Base-by-base conservation (phyloP, 2,888 invertebrate species). In the Zaprionus lineosus region DNA sequence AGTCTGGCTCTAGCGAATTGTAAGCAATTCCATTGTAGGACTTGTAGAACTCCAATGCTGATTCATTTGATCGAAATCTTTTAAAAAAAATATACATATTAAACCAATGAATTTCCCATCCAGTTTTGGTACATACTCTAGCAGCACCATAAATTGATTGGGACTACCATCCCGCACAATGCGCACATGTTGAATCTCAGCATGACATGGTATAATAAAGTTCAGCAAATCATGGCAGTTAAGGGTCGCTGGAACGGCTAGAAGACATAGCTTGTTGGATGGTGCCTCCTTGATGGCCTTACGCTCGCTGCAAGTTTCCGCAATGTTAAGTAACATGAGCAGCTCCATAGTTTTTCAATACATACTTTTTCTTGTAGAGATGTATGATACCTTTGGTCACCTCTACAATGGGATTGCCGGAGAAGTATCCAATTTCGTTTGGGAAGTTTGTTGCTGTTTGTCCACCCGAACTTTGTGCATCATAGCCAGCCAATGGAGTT, bases 111-210 rank as follows among this genome's bases (percentile, higher is more conserved):
- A 2, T 6, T 7, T 7, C 4, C n/a, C 1, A 24, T 24, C 6
- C n/a, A 7, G 1, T 24, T 7, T 2, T 3, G 8, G 2, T 29
- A 90, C 92, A 91, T 88, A 98, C 92, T 97, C 98, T 26, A 99
- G 91, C 15, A 99, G 91, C 33, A 97, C 96, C 98, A 99, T 99
- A 87, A 98, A 99, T 88, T 98, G 98, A 90, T 99, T 98, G 0
- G 98, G 97, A 12, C 94, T 93, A 48, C 97, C 97, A 88, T 96
- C 96, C 14, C 98, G 92, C 37, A 99, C 93, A 40, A 99, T 97
- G 67, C 97, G 93, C 73, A 99, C 96, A 87, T 97, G 95, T 57
- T 96, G 94, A 26, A 99, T 95, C 86, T 95, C 95, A 39, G 94
- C 93, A 87, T 97, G 96, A 82, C 97, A 98, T 4, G 98, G 97